Percentiles rank a stretch among this genome's conserved stretches.
Conservation (phyloP, 2,797 vertebrate species). For the Aeoliscus strigatus region DNA sequence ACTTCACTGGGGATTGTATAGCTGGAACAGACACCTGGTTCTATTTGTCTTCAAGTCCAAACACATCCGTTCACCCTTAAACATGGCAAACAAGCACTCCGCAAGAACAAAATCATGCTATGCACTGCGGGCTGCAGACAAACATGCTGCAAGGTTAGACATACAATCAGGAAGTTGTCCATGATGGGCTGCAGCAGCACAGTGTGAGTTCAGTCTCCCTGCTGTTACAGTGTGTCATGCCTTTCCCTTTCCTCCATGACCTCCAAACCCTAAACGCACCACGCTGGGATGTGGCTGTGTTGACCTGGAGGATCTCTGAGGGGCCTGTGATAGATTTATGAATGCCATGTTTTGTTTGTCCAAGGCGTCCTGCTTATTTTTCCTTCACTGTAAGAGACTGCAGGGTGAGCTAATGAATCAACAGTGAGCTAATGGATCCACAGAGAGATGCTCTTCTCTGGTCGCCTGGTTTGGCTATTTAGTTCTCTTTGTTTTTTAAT, state of each 20-base stretch:
- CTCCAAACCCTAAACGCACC: conserved; percentile 42
- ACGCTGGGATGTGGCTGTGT: conserved; percentile 17
- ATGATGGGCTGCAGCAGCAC: conserved; percentile 51
- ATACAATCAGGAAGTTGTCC: conserved; percentile 69
- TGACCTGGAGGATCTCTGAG: conserved; percentile 39
- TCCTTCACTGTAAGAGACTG: conserved; percentile 54
- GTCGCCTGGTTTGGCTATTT: conserved; percentile 61
- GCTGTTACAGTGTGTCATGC: conserved; percentile 50
- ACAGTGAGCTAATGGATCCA: conserved; percentile 39
- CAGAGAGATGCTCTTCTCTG: conserved; percentile 29
- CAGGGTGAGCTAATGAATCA: conserved; percentile 67
- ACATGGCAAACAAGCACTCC: conserved; percentile 6
- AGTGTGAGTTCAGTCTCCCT: conserved; percentile 45
- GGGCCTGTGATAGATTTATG: conserved; percentile 62
- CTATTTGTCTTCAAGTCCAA: conserved; percentile 2
- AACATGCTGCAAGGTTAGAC: conserved; percentile 69
- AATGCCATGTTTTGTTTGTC: conserved; percentile 55
- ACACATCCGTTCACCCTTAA: conserved; percentile 6
- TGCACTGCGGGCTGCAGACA: conserved; percentile 33
- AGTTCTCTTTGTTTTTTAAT: conserved; percentile 11
- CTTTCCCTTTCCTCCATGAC: conserved; percentile 57
- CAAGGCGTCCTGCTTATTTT: conserved; percentile 61
- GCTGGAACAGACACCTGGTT: background rate
- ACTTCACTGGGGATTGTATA: conserved; percentile 8
- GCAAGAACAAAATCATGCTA: conserved; percentile 31